These are phyloP conservation scores for Aurelia coerulea DNA, from an alignment of 30 jellyfish, hydroid and myxozoan genomes.

Conservation along the genomic window DNA sequence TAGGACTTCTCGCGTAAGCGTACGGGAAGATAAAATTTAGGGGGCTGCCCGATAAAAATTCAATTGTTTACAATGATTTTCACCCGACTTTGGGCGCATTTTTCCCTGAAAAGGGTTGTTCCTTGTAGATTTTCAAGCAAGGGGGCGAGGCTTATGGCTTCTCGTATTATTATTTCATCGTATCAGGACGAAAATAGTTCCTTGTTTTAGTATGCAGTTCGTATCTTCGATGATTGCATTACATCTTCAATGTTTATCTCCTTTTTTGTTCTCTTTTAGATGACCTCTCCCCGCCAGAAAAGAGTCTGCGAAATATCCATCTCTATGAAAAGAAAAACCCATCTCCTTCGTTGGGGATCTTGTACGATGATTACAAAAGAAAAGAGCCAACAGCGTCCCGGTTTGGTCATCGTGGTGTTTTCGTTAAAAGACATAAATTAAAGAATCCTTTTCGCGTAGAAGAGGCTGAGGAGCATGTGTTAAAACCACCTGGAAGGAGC, in stretches of 20 bases:
- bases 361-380: conserved; percentile 34
- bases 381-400: conserved; percentile 29
- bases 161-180: too few species aligned
- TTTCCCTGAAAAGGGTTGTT: too few species aligned
- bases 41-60: too few species aligned
- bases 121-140: too few species aligned
- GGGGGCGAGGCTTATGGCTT: too few species aligned
- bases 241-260: too few species aligned
- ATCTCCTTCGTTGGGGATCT: conserved; percentile 43
- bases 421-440: conserved; percentile 58
- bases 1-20: too few species aligned
- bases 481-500: conserved; percentile 2
- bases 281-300: conserved; percentile 58
- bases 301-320: conserved; percentile 34
- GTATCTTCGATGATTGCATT: too few species aligned
- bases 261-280: neutral
- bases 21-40: too few species aligned
- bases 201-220: neutral
- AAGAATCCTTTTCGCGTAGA: conserved; percentile 71
- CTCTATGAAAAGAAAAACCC: conserved; percentile 35
- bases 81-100: too few species aligned
- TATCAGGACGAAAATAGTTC: neutral
- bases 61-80: too few species aligned
- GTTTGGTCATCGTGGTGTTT: conserved; percentile 66
- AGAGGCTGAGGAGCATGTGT: conserved; percentile 17